These are phyloP conservation scores for Lacerta bilineata DNA, from an alignment of 2,797 vertebrate species.

Conservation along the genomic window DNA sequence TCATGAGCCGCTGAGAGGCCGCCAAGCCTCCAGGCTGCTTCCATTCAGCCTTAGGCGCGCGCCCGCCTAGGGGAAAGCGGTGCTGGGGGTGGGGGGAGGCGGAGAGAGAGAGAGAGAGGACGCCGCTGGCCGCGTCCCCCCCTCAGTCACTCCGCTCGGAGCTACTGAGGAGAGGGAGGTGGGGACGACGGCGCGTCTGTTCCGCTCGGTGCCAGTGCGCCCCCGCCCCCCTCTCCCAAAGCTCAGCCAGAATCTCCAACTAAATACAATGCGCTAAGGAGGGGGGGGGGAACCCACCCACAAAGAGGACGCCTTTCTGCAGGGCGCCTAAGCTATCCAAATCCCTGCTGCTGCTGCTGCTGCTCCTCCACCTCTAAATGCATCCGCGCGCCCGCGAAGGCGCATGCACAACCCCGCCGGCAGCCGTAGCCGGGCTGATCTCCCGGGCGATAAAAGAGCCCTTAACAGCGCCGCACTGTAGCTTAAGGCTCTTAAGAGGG, in stretches of 20 bases:
- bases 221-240: neutral
- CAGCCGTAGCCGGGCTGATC: neutral
- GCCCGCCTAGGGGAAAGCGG: neutral
- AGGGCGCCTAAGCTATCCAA: neutral
- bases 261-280: too few relatives aligned
- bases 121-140: constrained; percentile 14
- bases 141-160: neutral
- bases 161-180: constrained; percentile 35
- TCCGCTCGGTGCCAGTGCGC: constrained; percentile 34
- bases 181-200: neutral
- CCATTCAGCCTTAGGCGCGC: constrained; percentile 29
- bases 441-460: neutral
- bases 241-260: neutral
- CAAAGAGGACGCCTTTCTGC: neutral
- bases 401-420: constrained; percentile 36
- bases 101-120: neutral
- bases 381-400: constrained; percentile 45
- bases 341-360: too few relatives aligned
- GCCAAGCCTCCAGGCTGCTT: constrained; percentile 1
- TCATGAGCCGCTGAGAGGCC: neutral
- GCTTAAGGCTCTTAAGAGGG: neutral
- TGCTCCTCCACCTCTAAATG: neutral
- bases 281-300: neutral
- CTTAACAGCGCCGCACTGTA: neutral
- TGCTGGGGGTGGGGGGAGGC: neutral